These are phyloP conservation scores for Myiothlypis coronata DNA, from an alignment of 2,797 vertebrate genomes.

Conservation along the genomic window DNA sequence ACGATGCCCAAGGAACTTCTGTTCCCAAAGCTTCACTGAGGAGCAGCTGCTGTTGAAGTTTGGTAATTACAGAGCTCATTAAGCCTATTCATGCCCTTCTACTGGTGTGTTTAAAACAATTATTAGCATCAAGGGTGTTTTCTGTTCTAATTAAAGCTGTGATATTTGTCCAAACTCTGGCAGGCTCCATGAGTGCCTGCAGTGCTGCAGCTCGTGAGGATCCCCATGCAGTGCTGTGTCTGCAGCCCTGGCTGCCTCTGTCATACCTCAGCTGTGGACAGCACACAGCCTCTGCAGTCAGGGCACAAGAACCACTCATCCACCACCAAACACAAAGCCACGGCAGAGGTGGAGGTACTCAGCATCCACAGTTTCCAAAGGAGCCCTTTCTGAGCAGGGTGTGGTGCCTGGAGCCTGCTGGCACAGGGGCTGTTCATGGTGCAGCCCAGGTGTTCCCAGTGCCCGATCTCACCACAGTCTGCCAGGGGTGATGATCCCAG, in stretches of 20 bases:
- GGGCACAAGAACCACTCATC: neutral
- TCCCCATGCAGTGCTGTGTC: accelerated
- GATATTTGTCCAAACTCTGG: neutral
- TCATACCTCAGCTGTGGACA: accelerated
- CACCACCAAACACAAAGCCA: neutral
- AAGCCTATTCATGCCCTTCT: neutral
- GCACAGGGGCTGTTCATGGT: neutral
- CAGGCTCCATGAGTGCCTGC: neutral
- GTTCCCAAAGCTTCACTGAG: accelerated
- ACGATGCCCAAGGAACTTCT: accelerated
- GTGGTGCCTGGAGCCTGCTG: neutral
- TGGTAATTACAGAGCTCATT: accelerated
- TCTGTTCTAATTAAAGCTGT: neutral
- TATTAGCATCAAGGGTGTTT: neutral
- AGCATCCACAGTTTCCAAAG: neutral
- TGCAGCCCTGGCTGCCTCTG: neutral
- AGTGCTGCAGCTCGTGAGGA: neutral
- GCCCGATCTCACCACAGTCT: neutral
- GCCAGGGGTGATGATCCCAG: accelerated
- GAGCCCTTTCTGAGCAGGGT: neutral
- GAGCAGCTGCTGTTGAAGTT: neutral
- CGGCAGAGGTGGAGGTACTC: accelerated
- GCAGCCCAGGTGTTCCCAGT: too few relatives aligned
- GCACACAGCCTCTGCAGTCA: neutral
- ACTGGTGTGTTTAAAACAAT: neutral